Evolutionary conservation across 2,113 vertebrate species (phyloP).

Genomic region (Perca schrenkii): DNA sequence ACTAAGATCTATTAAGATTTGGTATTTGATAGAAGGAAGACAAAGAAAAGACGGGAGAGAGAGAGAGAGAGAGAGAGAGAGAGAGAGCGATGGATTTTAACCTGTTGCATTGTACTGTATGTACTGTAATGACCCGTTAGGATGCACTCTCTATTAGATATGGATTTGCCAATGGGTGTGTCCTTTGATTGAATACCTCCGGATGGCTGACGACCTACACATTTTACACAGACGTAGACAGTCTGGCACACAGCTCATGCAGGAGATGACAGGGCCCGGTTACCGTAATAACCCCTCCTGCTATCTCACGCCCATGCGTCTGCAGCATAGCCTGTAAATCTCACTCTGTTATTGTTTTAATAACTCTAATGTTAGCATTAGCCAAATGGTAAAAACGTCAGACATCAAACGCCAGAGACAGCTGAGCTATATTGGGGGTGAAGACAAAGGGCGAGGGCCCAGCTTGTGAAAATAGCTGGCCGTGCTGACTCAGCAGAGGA

Average conservation of each 20-base stretch:
- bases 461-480: slow-evolving; percentile 78
- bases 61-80: background rate
- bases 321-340: slow-evolving; percentile 68
- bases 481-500: slow-evolving; percentile 74
- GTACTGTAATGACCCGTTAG: background rate
- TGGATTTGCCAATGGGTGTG: background rate
- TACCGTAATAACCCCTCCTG: slow-evolving; percentile 63
- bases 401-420: slow-evolving; percentile 63
- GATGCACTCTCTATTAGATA: background rate
- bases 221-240: slow-evolving; percentile 19
- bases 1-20: background rate
- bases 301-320: slow-evolving; percentile 71
- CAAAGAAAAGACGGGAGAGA: background rate
- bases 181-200: slow-evolving; percentile 21
- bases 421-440: slow-evolving; percentile 58
- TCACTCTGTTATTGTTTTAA: slow-evolving; percentile 74
- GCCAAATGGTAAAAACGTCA: slow-evolving; percentile 67
- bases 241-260: slow-evolving; percentile 52
- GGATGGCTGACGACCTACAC: slow-evolving; percentile 11
- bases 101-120: background rate
- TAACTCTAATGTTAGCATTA: slow-evolving; percentile 71
- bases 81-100: background rate
- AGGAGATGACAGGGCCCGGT: slow-evolving; percentile 62
- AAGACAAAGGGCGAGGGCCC: slow-evolving; percentile 60
- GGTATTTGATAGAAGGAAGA: background rate